Evolutionary conservation across 2,113 vertebrate genomes (phyloP).

Genomic region (Brevimyrus niger): DNA sequence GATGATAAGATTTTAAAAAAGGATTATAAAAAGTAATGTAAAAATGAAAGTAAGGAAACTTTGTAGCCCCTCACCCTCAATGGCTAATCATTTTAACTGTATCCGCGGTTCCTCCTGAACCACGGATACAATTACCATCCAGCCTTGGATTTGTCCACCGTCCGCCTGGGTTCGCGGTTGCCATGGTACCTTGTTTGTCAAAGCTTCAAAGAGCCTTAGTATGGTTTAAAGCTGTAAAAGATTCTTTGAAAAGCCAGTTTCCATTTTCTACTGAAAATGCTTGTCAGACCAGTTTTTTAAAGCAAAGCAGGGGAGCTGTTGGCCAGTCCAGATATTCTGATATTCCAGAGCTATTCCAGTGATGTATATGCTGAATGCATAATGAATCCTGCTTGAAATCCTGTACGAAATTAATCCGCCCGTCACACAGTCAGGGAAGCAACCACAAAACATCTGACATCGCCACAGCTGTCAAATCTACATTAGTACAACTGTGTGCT

Average conservation of each 20-base stretch:
- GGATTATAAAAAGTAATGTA: background rate
- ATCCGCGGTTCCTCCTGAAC: background rate
- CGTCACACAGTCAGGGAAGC: background rate
- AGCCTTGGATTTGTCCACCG: slow-evolving; percentile 15
- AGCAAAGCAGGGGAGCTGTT: slow-evolving; percentile 15
- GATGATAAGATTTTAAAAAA: background rate
- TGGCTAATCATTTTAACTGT: slow-evolving; percentile 15
- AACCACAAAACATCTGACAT: background rate
- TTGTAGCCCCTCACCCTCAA: background rate
- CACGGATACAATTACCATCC: slow-evolving; percentile 21
- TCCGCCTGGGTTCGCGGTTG: slow-evolving; percentile 29
- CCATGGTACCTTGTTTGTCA: slow-evolving; percentile 41
- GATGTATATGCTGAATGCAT: background rate
- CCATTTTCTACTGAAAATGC: slow-evolving; percentile 30
- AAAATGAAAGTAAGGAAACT: background rate
- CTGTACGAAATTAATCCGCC: background rate
- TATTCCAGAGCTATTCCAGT: background rate
- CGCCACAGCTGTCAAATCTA: background rate
- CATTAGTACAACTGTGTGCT: background rate
- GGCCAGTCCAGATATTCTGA: background rate
- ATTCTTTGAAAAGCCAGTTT: slow-evolving; percentile 32
- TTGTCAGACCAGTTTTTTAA: slow-evolving; percentile 15
- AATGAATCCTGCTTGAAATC: background rate
- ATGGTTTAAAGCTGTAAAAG: slow-evolving; percentile 23
- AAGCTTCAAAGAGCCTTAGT: slow-evolving; percentile 42